These are phyloP conservation scores for Epizoanthus stellaris DNA, from an alignment of 92 coral and sea anemone species.

Conservation along the genomic window DNA sequence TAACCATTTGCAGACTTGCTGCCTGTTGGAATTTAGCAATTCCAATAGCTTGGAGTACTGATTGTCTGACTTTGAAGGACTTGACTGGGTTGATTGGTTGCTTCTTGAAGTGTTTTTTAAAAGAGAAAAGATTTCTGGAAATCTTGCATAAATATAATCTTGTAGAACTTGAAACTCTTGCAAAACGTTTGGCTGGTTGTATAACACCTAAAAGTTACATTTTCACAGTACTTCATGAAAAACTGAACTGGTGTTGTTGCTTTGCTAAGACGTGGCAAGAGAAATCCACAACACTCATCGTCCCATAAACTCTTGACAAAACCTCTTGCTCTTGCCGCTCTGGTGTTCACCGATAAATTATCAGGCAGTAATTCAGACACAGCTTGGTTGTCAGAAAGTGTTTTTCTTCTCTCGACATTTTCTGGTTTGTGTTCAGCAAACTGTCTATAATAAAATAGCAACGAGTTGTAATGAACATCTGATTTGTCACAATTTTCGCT, in stretches of 20 bases:
- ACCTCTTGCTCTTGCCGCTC: neutral
- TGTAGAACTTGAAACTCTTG: slow-evolving; percentile 1
- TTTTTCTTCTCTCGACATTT: too few species aligned
- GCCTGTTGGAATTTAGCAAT: neutral
- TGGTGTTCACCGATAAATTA: neutral
- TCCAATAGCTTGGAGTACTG: neutral
- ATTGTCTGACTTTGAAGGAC: too few species aligned
- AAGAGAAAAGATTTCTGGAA: neutral
- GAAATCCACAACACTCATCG: slow-evolving; percentile 1
- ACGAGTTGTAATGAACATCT: too few species aligned
- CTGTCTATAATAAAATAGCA: too few species aligned
- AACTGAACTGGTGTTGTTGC: slow-evolving; percentile 5
- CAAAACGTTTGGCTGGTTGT: neutral
- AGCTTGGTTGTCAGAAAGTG: neutral
- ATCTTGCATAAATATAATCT: neutral
- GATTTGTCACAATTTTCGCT: too few species aligned
- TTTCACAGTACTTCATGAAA: slow-evolving; percentile 17
- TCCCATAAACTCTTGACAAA: neutral
- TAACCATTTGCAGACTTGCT: slow-evolving; percentile 21
- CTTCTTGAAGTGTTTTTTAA: neutral
- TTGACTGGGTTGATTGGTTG: neutral
- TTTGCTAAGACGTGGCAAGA: neutral
- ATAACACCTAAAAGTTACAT: neutral
- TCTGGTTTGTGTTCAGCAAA: too few species aligned
- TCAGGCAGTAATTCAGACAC: neutral